A percentile compares a stretch with the other conserved stretches of the same genome.
Conservation (phyloP, 2,888 invertebrate genomes). For the Esperia sulphurella region DNA sequence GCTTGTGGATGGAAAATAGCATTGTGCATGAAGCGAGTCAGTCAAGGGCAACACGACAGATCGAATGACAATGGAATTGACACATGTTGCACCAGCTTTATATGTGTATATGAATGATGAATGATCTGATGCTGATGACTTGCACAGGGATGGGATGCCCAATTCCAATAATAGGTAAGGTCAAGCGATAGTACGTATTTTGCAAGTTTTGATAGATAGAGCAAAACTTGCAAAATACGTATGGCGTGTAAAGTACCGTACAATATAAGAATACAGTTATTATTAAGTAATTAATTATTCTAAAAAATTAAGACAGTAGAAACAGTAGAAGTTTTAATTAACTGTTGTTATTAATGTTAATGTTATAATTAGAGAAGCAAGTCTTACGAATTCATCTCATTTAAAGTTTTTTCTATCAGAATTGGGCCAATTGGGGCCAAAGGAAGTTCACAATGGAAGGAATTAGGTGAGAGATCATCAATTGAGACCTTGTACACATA, state of each 20-base stretch:
- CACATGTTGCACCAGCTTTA: not conserved
- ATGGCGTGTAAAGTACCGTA: not conserved
- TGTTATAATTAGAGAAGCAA: not conserved
- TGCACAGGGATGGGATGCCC: not conserved
- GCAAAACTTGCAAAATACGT: not conserved
- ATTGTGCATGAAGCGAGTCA: not conserved
- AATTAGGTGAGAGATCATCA: slow-evolving; percentile 27
- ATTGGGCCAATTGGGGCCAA: slow-evolving; percentile 17
- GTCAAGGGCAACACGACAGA: not conserved
- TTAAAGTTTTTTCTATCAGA: slow-evolving; percentile 5
- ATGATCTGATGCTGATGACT: too few species aligned
- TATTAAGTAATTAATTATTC: not conserved
- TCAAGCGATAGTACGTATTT: too few species aligned
- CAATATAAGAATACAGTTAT: too few species aligned
- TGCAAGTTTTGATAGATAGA: too few species aligned
- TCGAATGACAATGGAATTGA: not conserved
- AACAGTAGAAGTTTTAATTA: not conserved
- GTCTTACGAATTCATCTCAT: not conserved
- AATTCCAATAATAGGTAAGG: not conserved
- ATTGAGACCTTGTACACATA: slow-evolving; percentile 24
- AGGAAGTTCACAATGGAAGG: slow-evolving; percentile 21
- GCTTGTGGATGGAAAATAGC: not conserved
- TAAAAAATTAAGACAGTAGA: not conserved
- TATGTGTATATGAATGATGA: not conserved
- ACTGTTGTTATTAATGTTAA: not conserved